phyloP scores from a whole-genome alignment of 2,888 invertebrate genomes.

The Spisula solida region DNA sequence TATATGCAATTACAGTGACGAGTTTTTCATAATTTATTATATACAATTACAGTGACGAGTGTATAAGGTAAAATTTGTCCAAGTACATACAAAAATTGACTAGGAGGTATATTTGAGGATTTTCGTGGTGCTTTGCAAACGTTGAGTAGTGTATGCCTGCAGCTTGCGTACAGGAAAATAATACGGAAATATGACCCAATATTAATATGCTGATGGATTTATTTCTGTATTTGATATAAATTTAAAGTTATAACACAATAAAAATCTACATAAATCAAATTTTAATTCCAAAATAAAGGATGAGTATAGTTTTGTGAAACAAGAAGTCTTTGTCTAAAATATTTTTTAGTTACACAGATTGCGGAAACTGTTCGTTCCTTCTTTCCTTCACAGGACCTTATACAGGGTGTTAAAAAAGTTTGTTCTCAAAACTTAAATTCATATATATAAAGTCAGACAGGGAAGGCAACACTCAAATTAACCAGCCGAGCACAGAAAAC shows the following conservation, averaged over 20 bases:
- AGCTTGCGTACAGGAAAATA: background rate
- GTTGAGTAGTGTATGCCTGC: background rate
- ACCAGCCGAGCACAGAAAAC: no score
- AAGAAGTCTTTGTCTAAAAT: background rate
- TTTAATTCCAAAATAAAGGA: background rate
- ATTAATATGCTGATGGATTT: background rate
- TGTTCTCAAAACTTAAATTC: no score
- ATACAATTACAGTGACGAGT: no score
- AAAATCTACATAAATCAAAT: conserved; percentile 1
- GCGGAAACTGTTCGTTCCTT: background rate
- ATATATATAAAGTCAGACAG: no score
- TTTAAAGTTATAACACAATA: conserved; percentile 14
- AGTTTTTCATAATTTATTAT: no score
- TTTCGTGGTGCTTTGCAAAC: no score
- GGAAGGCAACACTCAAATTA: no score
- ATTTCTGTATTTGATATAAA: background rate
- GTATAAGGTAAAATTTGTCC: no score
- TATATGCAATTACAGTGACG: no score
- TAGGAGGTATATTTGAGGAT: no score
- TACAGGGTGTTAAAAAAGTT: no score
- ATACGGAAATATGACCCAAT: background rate
- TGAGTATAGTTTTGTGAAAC: background rate
- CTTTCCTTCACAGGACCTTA: background rate
- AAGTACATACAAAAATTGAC: no score
- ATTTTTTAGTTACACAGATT: background rate